phyloP scores from a whole-genome alignment of 2,888 invertebrate genomes.

The Encarsia formosa region DNA sequence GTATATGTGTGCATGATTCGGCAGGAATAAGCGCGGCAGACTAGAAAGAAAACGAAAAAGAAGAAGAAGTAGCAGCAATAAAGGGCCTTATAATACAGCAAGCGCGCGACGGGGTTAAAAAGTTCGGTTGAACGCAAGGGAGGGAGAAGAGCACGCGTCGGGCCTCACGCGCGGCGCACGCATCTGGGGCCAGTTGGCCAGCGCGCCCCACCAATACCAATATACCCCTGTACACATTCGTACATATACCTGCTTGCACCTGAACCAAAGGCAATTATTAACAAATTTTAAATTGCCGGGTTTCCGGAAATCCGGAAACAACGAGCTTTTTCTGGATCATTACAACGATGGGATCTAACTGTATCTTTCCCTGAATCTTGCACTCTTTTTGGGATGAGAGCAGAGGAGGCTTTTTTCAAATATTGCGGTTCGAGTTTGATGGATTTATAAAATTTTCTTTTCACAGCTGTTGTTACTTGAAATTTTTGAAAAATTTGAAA shows the following conservation, averaged over 20 bases:
- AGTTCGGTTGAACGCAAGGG: constrained; percentile 18
- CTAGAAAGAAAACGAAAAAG: not conserved
- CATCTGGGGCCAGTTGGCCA: constrained; percentile 48
- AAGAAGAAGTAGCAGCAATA: not conserved
- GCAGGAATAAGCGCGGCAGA: no score
- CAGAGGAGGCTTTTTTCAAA: no score
- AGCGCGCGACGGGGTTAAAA: constrained; percentile 4
- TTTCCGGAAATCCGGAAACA: constrained; percentile 42
- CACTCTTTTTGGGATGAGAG: no score
- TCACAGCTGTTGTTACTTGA: no score
- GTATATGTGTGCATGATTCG: no score
- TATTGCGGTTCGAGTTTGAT: no score
- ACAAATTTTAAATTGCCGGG: constrained; percentile 37
- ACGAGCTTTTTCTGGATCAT: constrained; percentile 5
- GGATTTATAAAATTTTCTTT: no score
- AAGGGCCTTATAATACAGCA: no score
- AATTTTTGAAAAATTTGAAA: no score
- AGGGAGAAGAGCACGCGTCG: constrained; percentile 14
- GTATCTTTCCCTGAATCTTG: not conserved
- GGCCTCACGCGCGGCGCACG: constrained; percentile 32
- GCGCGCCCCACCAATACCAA: constrained; percentile 32
- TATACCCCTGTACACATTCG: not conserved
- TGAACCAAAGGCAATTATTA: constrained; percentile 41
- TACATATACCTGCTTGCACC: not conserved
- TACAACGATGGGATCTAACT: not conserved